phyloP scores from a whole-genome alignment of 1,140 invertebrate genomes.

The Drosophila varians region DNA sequence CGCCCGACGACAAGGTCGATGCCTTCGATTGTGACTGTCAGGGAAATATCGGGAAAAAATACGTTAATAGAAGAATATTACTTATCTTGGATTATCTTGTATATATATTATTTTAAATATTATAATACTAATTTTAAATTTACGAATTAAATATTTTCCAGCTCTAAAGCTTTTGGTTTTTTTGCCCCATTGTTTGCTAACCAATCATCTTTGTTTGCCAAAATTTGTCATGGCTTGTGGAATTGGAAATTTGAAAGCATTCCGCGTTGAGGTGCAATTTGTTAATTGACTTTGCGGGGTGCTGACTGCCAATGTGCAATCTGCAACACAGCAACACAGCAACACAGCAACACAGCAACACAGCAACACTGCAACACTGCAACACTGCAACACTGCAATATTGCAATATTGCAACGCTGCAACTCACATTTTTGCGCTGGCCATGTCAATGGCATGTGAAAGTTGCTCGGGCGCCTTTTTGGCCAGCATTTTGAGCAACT shows the following conservation, averaged over 20 bases:
- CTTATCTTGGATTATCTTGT: too few species aligned
- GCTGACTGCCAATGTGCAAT: conserved; percentile 27
- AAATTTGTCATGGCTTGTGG: not conserved
- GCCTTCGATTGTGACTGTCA: conserved; percentile 80
- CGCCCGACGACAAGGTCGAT: conserved; percentile 80
- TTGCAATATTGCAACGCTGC: conserved; percentile 28
- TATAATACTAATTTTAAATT: not conserved
- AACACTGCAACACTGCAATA: too few species aligned
- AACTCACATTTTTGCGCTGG: conserved; percentile 11
- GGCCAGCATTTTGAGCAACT: conserved; percentile 33
- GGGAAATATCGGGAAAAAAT: too few species aligned
- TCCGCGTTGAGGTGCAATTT: not conserved
- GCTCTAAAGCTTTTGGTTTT: not conserved
- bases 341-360: too few species aligned
- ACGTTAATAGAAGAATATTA: too few species aligned
- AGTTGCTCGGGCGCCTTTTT: conserved; percentile 69
- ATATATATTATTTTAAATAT: too few species aligned
- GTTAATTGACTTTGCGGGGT: conserved; percentile 7
- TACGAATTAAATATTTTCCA: not conserved
- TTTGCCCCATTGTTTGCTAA: not conserved
- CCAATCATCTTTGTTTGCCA: not conserved
- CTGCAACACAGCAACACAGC: too few species aligned
- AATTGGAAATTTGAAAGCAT: conserved; percentile 1
- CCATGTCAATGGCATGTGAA: conserved; percentile 75
- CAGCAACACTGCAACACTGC: too few species aligned